These are phyloP conservation scores for Chionodraco myersi DNA, from an alignment of 2,113 vertebrate species.

Conservation along the genomic window DNA sequence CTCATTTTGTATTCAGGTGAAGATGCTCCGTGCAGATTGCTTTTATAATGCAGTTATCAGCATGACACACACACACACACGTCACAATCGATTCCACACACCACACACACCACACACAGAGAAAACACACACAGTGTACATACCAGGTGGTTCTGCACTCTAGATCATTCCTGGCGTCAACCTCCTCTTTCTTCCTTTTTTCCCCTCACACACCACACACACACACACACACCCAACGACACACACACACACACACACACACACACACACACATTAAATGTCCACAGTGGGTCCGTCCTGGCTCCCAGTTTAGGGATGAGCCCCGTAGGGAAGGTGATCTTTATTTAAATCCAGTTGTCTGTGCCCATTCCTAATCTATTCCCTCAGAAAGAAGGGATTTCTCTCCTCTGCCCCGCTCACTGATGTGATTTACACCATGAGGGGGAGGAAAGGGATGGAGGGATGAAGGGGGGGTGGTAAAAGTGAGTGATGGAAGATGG, in stretches of 20 bases:
- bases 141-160: conserved; percentile 6
- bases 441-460: conserved; percentile 20
- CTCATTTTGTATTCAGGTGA: conserved; percentile 52
- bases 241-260: too few relatives aligned
- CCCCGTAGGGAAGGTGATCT: conserved; percentile 67
- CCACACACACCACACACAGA: conserved; percentile 21
- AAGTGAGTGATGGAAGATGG: conserved; percentile 66
- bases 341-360: conserved; percentile 78
- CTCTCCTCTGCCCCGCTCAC: conserved; percentile 39
- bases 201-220: too few relatives aligned
- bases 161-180: background rate
- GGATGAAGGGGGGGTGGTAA: conserved; percentile 45
- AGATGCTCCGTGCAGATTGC: conserved; percentile 66
- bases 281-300: conserved; percentile 26
- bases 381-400: conserved; percentile 69
- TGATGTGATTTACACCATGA: conserved; percentile 69
- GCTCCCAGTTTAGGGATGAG: conserved; percentile 54
- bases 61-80: conserved; percentile 22
- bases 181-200: background rate
- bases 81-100: too few relatives aligned
- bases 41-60: conserved; percentile 59
- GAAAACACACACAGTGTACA: conserved; percentile 8
- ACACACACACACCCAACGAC: too few relatives aligned
- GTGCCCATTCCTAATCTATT: conserved; percentile 72
- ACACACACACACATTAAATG: background rate